Evolutionary conservation across 2,888 invertebrate genomes (phyloP), one percentile per base, ranked within the genome.

Genomic region (Lomographa bimaculata): DNA sequence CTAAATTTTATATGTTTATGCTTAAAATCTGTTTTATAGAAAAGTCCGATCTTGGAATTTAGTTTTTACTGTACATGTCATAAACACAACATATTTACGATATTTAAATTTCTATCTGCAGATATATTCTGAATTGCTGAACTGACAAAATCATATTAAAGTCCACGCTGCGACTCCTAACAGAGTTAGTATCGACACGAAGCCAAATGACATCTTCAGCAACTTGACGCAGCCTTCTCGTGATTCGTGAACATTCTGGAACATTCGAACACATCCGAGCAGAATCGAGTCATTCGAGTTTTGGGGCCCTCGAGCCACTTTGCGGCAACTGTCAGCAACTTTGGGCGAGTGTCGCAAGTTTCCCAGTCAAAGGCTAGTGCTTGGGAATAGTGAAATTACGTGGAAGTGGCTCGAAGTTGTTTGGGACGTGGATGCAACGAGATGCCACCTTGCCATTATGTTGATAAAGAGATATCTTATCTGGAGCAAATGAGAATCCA

Each of bases 321-420:
- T 27, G 30, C 39, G 32, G 33, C 37, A 39, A 46, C 48, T 51
- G 54, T 43, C 44, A 33, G 18, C 39, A 57, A 57, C 50, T 55
- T 36, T 16, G 36, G 5, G 33, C 34, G 33, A 54, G 50, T 48
- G 50, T 45, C 46, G 32, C 43, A 44, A 46, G 44, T 42, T 50
- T 24, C 37, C 28, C 34, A 43, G 39, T 42, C 48, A 41, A 53
- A 47, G 50, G 46, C 44, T 44, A 35, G 36, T n/a, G 18, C 19
- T 28, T 23, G 7, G 10, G 7, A 32, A 21, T 26, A 42, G 36
- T 36, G 36, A 36, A 21, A 30, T 42, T 42, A 32, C 21, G 36
- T 30, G 20, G 16, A 30, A 41, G 20, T 41, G 28, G 25, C 30
- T n/a, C 11, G 6, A 34, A 41, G 23, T 41, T 12, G 20, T 37